Evolutionary conservation across 2,888 invertebrate genomes (phyloP).

Genomic region (Ypsolopha scabrella): DNA sequence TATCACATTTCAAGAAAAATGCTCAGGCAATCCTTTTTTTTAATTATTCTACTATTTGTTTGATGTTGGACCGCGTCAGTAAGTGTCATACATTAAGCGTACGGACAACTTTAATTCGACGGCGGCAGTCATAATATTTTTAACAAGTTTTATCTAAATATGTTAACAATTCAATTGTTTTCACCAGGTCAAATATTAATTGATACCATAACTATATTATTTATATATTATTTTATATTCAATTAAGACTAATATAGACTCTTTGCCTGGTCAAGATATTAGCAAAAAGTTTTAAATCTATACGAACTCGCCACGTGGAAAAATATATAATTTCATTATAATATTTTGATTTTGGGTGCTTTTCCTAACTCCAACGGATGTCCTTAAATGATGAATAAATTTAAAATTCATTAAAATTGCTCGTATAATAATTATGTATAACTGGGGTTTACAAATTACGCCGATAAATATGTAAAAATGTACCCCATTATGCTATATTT

Average conservation of each 20-base stretch:
- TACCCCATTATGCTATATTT: no score
- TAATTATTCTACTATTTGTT: no score
- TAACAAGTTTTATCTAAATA: no score
- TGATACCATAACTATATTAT: not conserved
- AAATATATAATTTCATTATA: conserved; percentile 20
- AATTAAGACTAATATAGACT: conserved; percentile 2
- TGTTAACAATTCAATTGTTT: not conserved
- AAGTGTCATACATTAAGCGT: no score
- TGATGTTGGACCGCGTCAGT: no score
- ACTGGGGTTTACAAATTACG: no score
- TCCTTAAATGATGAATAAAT: conserved; percentile 23
- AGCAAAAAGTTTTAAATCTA: conserved; percentile 10
- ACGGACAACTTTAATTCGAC: no score
- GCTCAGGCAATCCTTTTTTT: not conserved
- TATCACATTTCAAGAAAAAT: not conserved
- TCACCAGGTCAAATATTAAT: not conserved
- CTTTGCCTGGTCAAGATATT: conserved; percentile 11
- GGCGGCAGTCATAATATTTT: no score
- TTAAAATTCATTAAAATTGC: no score
- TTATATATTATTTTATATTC: not conserved
- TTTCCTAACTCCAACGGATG: conserved; percentile 23
- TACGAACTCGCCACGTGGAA: conserved; percentile 32
- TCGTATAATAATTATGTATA: no score
- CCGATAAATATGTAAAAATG: no score
- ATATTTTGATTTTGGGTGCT: conserved; percentile 29